phyloP scores from a whole-genome alignment of 2,797 vertebrate species.

The Mormyrus proboscirostris region DNA sequence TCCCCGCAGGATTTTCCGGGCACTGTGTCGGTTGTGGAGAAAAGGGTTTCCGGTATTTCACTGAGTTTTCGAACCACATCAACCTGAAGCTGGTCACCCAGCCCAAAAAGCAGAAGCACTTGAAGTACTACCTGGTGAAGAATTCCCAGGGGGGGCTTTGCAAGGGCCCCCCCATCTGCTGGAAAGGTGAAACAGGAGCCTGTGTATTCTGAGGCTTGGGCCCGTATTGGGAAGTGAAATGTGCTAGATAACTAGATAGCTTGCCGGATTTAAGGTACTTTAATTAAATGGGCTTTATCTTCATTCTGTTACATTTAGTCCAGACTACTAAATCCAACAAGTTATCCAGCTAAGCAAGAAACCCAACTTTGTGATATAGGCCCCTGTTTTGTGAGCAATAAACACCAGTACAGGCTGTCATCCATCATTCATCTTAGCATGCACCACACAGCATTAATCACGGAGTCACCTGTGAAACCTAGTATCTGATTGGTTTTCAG shows the following conservation, averaged over 20 bases:
- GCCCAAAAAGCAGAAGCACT: constrained; percentile 99
- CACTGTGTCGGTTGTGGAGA: constrained; percentile 91
- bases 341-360: neutral
- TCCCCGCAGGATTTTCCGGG: constrained; percentile 84
- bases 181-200: constrained; percentile 77
- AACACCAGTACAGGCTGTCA: neutral
- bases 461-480: neutral
- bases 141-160: constrained; percentile 89
- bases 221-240: neutral
- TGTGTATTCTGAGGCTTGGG: neutral
- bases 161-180: constrained; percentile 93
- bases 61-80: constrained; percentile 98
- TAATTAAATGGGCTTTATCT: neutral
- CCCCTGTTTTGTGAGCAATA: neutral
- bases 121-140: constrained; percentile 98
- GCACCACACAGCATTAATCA: neutral
- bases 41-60: constrained; percentile 97
- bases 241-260: neutral
- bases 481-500: neutral
- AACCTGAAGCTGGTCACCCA: constrained; percentile 97
- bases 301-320: neutral
- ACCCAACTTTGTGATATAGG: neutral
- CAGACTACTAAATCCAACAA: neutral
- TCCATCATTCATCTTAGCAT: neutral
- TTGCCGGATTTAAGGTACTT: neutral